phyloP scores from a whole-genome alignment of 2,888 invertebrate genomes.

The Antheraea yamamai region DNA sequence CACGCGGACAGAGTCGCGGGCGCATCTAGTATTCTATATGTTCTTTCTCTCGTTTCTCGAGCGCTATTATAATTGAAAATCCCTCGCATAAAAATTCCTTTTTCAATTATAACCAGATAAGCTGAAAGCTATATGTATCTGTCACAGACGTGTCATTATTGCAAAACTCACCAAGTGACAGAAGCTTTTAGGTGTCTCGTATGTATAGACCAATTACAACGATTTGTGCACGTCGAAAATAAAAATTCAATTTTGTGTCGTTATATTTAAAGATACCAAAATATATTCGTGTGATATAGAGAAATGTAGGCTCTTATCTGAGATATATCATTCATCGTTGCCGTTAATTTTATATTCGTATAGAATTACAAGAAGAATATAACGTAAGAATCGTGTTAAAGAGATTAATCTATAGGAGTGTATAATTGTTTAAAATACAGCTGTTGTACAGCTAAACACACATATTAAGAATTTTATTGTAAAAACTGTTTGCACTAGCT shows the following conservation, averaged over 20 bases:
- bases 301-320: not conserved
- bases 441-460: too few species aligned
- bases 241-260: not conserved
- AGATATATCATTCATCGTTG: not conserved
- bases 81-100: not conserved
- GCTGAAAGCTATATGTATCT: not conserved
- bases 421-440: too few species aligned
- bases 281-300: not conserved
- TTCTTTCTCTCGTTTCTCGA: not conserved
- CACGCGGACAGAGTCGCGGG: too few species aligned
- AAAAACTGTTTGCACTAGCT: too few species aligned
- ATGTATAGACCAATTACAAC: not conserved
- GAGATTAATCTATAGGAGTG: too few species aligned
- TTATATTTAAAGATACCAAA: not conserved
- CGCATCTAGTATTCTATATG: not conserved
- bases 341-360: too few species aligned
- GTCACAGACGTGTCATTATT: not conserved
- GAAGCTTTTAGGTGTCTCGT: not conserved
- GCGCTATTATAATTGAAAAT: not conserved
- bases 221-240: not conserved
- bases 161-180: not conserved
- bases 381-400: too few species aligned
- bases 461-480: too few species aligned
- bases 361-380: too few species aligned
- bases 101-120: not conserved